Conservation (phyloP, 2,888 invertebrate species). For the Cancer borealis region DNA sequence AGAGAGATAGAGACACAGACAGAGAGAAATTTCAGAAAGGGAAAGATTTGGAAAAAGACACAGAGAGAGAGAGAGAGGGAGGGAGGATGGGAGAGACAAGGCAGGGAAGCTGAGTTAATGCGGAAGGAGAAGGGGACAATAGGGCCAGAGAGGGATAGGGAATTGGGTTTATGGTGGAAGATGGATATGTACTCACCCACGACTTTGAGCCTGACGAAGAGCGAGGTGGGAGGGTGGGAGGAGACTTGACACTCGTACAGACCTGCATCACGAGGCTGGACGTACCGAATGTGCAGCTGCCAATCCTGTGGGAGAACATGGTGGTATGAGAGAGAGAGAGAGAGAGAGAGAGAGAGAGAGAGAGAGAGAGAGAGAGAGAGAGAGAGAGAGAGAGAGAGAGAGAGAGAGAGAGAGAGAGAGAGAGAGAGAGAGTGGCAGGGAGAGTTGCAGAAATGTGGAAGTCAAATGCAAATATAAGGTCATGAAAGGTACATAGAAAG, state of each 20-base stretch:
- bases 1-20: constrained; percentile 10
- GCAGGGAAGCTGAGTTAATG: neutral
- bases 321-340: neutral
- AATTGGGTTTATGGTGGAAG: neutral
- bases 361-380: neutral
- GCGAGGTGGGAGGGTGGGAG: constrained; percentile 71
- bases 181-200: constrained; percentile 67
- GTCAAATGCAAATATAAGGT: constrained; percentile 11
- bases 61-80: neutral
- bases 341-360: neutral
- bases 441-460: neutral
- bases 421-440: neutral
- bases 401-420: neutral
- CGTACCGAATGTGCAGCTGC: constrained; percentile 74
- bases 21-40: neutral
- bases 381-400: neutral
- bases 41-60: neutral
- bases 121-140: neutral
- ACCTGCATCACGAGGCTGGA: constrained; percentile 70
- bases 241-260: constrained; percentile 73
- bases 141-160: neutral
- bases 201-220: constrained; percentile 72
- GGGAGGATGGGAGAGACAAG: neutral
- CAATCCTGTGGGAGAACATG: constrained; percentile 67
- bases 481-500: neutral